phyloP scores from a whole-genome alignment of 1,140 invertebrate species.

The Calliphora vicina region DNA sequence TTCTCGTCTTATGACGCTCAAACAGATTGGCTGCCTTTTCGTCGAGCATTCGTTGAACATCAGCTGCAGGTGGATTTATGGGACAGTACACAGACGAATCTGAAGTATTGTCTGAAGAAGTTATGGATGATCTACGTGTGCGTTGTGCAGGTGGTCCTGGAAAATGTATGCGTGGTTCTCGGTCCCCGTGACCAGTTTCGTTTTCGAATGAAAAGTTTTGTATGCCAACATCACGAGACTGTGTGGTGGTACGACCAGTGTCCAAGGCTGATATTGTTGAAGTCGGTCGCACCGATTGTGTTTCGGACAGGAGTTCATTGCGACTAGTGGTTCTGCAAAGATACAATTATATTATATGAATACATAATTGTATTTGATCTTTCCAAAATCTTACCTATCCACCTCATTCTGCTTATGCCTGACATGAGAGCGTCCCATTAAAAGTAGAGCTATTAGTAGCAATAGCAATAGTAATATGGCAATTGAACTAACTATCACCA shows the following conservation, averaged over 20 bases:
- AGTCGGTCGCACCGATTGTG: slow-evolving; percentile 51
- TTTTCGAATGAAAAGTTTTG: slow-evolving; percentile 56
- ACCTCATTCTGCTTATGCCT: slow-evolving; percentile 63
- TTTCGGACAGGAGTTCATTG: slow-evolving; percentile 57
- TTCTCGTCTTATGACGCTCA: slow-evolving; percentile 52
- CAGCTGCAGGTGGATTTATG: slow-evolving; percentile 56
- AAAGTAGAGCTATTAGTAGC: slow-evolving; percentile 70
- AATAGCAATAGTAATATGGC: slow-evolving; percentile 71
- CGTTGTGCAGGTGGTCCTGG: slow-evolving; percentile 45
- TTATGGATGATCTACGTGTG: slow-evolving; percentile 51
- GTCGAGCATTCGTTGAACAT: slow-evolving; percentile 59
- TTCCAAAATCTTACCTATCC: background rate
- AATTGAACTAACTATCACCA: slow-evolving; percentile 64
- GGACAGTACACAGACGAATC: slow-evolving; percentile 62
- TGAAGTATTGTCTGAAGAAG: slow-evolving; percentile 58
- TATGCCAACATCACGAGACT: slow-evolving; percentile 50
- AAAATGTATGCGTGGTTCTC: slow-evolving; percentile 51
- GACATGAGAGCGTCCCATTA: slow-evolving; percentile 68
- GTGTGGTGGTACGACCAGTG: slow-evolving; percentile 45
- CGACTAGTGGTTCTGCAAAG: slow-evolving; percentile 50
- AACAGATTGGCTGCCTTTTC: slow-evolving; percentile 56
- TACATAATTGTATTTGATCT: background rate
- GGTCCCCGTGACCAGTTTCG: slow-evolving; percentile 33
- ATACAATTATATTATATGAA: background rate
- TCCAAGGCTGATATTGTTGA: slow-evolving; percentile 48